Conservation (phyloP, 2,888 invertebrate genomes). For the Meandrusa payeni region DNA sequence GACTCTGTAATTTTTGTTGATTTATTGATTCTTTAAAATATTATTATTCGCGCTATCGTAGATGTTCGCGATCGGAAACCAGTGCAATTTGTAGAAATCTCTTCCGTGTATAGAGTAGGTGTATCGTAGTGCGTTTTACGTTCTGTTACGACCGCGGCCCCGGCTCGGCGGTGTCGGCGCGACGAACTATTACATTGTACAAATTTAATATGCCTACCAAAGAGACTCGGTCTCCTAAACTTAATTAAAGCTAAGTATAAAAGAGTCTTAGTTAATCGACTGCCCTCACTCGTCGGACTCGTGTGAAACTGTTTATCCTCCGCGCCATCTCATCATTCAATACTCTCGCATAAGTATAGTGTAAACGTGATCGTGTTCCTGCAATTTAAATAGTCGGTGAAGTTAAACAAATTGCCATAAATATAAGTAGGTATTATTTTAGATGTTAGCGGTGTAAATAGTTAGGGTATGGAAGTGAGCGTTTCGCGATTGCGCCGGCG, state of each 20-base stretch:
- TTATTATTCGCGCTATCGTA: constrained; percentile 74
- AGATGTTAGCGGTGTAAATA: constrained; percentile 76
- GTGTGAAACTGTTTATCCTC: constrained; percentile 63
- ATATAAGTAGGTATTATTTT: constrained; percentile 78
- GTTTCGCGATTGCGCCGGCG: constrained; percentile 65
- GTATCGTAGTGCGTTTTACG: constrained; percentile 70
- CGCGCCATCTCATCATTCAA: constrained; percentile 76
- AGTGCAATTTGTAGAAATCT: constrained; percentile 81
- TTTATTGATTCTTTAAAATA: constrained; percentile 69
- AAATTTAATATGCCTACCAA: constrained; percentile 81
- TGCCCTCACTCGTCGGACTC: constrained; percentile 59
- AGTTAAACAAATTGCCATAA: constrained; percentile 81
- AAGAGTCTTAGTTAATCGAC: constrained; percentile 71
- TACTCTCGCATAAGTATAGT: constrained; percentile 79
- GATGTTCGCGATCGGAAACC: constrained; percentile 78
- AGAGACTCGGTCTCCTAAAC: constrained; percentile 82
- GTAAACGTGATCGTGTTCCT: constrained; percentile 80
- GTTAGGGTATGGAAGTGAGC: constrained; percentile 72
- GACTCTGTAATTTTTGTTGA: constrained; percentile 57
- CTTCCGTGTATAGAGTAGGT: constrained; percentile 79
- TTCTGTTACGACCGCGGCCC: constrained; percentile 55
- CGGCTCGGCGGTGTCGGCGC: constrained; percentile 54
- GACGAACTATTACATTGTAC: constrained; percentile 77
- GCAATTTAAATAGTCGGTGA: constrained; percentile 79
- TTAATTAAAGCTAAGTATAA: constrained; percentile 71